Percentiles rank a stretch among this genome's conserved stretches.
Conservation (phyloP, 2,888 invertebrate genomes). For the Platynereis dumerilii region DNA sequence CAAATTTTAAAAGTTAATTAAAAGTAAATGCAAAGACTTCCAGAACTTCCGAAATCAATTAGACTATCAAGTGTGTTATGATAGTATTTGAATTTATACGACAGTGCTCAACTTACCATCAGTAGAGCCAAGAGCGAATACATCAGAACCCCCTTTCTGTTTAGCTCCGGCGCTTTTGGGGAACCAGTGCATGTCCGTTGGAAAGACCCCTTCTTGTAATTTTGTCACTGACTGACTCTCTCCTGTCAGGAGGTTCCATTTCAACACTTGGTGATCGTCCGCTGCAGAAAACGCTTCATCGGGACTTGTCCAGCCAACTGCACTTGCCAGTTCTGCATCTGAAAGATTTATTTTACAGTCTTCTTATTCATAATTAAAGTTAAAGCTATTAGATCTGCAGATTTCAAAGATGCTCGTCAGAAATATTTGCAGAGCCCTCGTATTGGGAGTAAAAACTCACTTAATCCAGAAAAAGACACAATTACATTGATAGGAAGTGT, state of each 20-base stretch:
- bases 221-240: conserved; percentile 78
- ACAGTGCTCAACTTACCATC: conserved; percentile 74
- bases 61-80: too few species aligned
- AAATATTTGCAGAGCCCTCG: too few species aligned
- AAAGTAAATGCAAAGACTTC: too few species aligned
- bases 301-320: conserved; percentile 90
- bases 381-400: too few species aligned
- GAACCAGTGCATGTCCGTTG: conserved; percentile 89
- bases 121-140: conserved; percentile 83
- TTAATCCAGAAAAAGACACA: too few species aligned
- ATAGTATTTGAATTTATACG: too few species aligned
- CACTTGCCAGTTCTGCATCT: conserved; percentile 78
- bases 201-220: conserved; percentile 82
- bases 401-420: too few species aligned
- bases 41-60: too few species aligned
- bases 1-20: too few species aligned
- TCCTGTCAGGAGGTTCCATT: conserved; percentile 83
- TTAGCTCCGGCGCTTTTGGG: conserved; percentile 69
- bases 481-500: too few species aligned
- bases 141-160: conserved; percentile 70
- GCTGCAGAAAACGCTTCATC: conserved; percentile 94
- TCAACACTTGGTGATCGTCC: conserved; percentile 88
- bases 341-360: conserved; percentile 19
- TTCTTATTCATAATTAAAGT: too few species aligned
- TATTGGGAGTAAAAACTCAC: conserved; percentile 10